Base-by-base conservation (phyloP, 2,797 vertebrate genomes). In the Nyctalus aviator region DNA sequence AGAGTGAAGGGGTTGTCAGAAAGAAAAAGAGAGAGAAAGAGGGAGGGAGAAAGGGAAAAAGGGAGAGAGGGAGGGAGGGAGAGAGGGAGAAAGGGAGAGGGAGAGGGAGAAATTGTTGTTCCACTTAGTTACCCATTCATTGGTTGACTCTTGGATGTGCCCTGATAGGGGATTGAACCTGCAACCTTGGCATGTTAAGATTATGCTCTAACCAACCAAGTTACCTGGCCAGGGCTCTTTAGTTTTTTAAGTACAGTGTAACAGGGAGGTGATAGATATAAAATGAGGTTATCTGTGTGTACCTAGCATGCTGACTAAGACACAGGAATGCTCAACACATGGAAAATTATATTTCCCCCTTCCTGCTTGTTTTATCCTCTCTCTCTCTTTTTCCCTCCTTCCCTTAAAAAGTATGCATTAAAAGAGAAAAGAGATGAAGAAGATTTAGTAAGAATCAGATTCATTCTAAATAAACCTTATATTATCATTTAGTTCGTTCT, bases 391-490 rank as follows among this genome's bases (percentile, higher is more conserved):
- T 6, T 8, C 8, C 37, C 37, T n/a, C 41, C 23, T 75, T 83
- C 3, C 15, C 23, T 73, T 44, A 35, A 64, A 91, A 79, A 76
- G 37, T 48, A 41, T 48, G 32, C 12, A 91, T 25, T 6, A 71
- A 88, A 77, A 69, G 68, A 90, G 76, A 66, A 64, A 68, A 83
- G n/a, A 44, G 50, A 68, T 88, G 48, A 35, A 44, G 55, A 73
- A 57, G 18, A 44, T 88, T 25, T 62, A 25, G 9, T 71, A 78
- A 73, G 37, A 72, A 86, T 73, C 30, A 50, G 14, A 32, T 83
- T 93, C 84, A 72, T 93, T 81, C 48, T 72, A 23, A 87, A 84
- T 48, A 73, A 89, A 79, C 6, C 7, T 55, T 59, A 0, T 32
- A 6, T 59, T 78, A 57, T 41, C 27, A 44, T 23, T 77, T 55